Percentiles rank a stretch among this genome's conserved stretches.
Conservation (phyloP, 2,888 invertebrate species). For the Malthinus seriepunctatus region DNA sequence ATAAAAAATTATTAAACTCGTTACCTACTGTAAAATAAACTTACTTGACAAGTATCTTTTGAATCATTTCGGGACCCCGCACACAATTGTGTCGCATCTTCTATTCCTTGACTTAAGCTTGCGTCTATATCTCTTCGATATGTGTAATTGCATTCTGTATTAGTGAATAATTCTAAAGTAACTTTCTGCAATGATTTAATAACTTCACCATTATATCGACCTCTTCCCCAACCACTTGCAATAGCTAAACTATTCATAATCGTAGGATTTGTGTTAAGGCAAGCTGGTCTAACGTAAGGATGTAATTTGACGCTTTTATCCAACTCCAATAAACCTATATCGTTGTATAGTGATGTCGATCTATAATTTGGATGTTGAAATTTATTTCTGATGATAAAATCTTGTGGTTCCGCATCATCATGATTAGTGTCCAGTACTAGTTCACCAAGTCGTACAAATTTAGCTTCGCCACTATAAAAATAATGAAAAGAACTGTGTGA, state of each 20-base stretch:
- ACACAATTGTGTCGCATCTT: conserved; percentile 39
- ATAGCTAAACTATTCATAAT: conserved; percentile 16
- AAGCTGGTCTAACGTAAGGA: conserved; percentile 51
- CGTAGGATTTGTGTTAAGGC: conserved; percentile 41
- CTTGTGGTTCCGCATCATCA: conserved; percentile 35
- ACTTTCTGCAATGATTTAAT: conserved; percentile 35
- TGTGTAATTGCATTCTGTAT: conserved; percentile 24
- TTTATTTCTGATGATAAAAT: conserved; percentile 38
- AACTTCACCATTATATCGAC: conserved; percentile 22
- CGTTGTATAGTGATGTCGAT: conserved; percentile 51
- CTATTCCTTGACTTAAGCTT: conserved; percentile 31
- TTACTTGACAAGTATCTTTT: conserved; percentile 40
- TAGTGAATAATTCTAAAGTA: conserved; percentile 25
- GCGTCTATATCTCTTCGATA: conserved; percentile 14
- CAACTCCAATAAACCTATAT: conserved; percentile 55
- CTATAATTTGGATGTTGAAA: conserved; percentile 52
- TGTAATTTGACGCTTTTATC: conserved; percentile 45
- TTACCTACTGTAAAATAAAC: background rate
- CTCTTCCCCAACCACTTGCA: conserved; percentile 39
- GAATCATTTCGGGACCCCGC: conserved; percentile 32
- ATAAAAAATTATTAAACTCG: background rate
- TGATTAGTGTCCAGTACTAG: conserved; percentile 28
- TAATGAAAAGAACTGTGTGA: no score
- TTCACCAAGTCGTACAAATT: conserved; percentile 38
- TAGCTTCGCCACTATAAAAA: conserved; percentile 21